Evolutionary conservation across 2,113 vertebrate species (phyloP), one percentile per base, ranked within the genome.

Genomic region (Cyrtonyx montezumae): DNA sequence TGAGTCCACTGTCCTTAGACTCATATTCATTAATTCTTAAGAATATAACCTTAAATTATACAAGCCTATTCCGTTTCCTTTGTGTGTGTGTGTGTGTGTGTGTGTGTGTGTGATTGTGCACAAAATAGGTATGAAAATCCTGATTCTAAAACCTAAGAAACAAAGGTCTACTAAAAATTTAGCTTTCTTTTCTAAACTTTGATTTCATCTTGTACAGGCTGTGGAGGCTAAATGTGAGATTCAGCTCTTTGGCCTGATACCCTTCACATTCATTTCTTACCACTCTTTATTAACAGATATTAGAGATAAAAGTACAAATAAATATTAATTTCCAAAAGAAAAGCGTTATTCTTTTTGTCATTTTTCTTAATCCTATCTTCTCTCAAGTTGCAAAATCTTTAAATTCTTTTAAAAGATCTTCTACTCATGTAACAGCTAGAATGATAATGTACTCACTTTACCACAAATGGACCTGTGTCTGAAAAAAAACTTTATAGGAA

Each of bases 361-460:
- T 22, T 86, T 86, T 88, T 90, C 56, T 80, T 73, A 80, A 88
- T 46, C 11, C 40, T 77, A 42, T 62, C 8, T 59, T 62, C 69
- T 55, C 65, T 59, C 46, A 66, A 17, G 8, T 53, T 53, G 51
- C 28, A 26, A 25, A 76, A 87, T 45, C 48, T 86, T 51, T 36
- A 84, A 92, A 90, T 67, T 36, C 48, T 78, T 84, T 61, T 68
- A 91, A 96, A 14, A 90, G 81, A 65, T 51, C 56, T 84, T 83
- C 80, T 94, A 51, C 28, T 75, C 58, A 6, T 58, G 17, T 40
- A 86, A 63, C 70, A 81, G 23, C 53, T 84, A 84, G 21, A 88
- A 42, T 80, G 90, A 75, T 88, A 61, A 76, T 49, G 91, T 94
- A 86, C 62, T 37, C 23, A 79, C 61, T 88, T 88, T 90, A 86